Percentiles rank a stretch among this genome's conserved stretches.
These are phyloP conservation scores for Aphelinus atriplicis DNA, from an alignment of 1,140 invertebrate species.

Conservation along the genomic window DNA sequence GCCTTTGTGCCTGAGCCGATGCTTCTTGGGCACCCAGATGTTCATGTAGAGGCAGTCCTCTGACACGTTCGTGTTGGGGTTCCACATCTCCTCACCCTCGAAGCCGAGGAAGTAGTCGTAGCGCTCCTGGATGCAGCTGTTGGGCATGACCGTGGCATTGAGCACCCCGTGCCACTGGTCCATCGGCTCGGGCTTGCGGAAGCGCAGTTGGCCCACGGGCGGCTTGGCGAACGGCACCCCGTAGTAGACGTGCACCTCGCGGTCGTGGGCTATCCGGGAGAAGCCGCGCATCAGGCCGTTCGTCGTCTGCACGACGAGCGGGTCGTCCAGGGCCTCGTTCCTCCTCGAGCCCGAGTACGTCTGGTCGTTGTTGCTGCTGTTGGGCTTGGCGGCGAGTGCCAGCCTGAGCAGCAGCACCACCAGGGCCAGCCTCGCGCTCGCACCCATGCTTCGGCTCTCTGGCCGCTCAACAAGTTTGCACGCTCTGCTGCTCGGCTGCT, in stretches of 20 bases:
- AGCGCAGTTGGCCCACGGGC: conserved; percentile 86
- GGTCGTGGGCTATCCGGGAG: conserved; percentile 78
- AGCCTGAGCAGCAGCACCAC: neutral
- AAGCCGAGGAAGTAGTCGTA: conserved; percentile 91
- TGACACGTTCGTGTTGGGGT: conserved; percentile 90
- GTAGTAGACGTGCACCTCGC: conserved; percentile 89
- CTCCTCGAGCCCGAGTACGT: conserved; percentile 1
- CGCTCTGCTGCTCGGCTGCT: neutral
- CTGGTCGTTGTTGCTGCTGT: neutral
- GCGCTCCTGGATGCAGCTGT: conserved; percentile 86
- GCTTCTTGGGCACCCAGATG: conserved; percentile 86
- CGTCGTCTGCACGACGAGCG: conserved; percentile 73
- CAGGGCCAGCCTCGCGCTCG: neutral
- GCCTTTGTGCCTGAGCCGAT: conserved; percentile 73
- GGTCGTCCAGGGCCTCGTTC: conserved; percentile 34
- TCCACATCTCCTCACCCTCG: conserved; percentile 95
- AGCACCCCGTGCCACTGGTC: conserved; percentile 87
- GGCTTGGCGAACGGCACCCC: conserved; percentile 96
- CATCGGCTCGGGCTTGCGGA: conserved; percentile 84
- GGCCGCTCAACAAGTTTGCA: neutral
- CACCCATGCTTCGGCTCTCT: neutral
- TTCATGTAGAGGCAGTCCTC: conserved; percentile 95
- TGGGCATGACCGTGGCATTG: conserved; percentile 81
- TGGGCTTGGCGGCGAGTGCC: neutral
- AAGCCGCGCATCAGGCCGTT: conserved; percentile 82